Conservation (phyloP, 2,888 invertebrate species). For the Hyposoter dolosus region DNA sequence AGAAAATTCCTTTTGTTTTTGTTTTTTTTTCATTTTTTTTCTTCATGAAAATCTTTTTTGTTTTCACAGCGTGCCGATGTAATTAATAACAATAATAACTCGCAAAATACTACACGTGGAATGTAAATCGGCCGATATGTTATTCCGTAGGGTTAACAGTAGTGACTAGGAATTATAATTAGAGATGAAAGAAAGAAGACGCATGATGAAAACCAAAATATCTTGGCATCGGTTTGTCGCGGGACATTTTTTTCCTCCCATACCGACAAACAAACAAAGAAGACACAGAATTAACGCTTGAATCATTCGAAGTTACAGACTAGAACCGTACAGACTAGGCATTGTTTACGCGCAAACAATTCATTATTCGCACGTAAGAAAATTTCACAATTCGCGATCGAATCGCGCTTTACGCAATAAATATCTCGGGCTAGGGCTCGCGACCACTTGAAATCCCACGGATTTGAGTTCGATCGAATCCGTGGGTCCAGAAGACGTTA, state of each 20-base stretch:
- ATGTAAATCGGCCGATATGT: conserved; percentile 24
- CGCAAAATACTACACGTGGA: conserved; percentile 49
- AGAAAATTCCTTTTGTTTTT: background rate
- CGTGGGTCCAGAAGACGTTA: background rate
- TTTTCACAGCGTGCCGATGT: background rate
- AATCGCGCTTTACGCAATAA: background rate
- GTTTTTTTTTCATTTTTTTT: background rate
- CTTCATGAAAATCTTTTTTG: background rate
- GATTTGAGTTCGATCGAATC: background rate
- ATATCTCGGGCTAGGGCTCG: background rate
- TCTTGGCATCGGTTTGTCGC: background rate
- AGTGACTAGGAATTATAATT: conserved; percentile 2
- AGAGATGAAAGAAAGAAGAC: background rate
- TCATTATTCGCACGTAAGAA: background rate
- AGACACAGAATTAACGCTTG: background rate
- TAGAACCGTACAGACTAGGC: conserved; percentile 13
- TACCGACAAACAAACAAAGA: background rate
- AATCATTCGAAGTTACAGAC: conserved; percentile 1
- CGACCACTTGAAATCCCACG: background rate
- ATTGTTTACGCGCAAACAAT: conserved; percentile 1
- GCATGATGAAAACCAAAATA: background rate
- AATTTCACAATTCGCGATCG: background rate
- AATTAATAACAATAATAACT: conserved; percentile 1
- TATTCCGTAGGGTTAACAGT: background rate
- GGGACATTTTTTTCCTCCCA: background rate